Conservation (phyloP, 2,888 invertebrate genomes). For the Portevinia maculata region DNA sequence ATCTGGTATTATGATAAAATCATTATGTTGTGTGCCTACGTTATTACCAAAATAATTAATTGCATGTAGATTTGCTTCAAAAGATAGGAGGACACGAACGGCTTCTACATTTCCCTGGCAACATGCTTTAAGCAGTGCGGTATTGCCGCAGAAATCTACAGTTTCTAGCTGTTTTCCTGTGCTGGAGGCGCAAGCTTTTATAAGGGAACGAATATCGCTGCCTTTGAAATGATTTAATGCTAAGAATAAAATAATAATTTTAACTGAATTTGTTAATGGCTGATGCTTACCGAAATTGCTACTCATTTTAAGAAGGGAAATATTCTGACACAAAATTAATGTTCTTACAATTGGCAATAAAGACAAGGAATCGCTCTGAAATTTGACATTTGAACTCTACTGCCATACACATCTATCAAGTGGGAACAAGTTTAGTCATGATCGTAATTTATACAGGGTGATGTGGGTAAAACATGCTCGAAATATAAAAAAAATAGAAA, state of each 20-base stretch:
- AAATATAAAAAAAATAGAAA: no score
- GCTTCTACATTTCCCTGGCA: conserved; percentile 78
- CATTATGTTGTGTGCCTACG: neutral
- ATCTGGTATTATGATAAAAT: neutral
- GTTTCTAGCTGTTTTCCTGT: conserved; percentile 77
- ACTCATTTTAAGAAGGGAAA: conserved; percentile 6
- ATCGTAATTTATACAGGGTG: no score
- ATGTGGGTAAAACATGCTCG: no score
- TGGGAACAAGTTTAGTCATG: no score
- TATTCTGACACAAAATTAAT: no score
- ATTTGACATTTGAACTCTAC: no score
- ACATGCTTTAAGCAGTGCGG: conserved; percentile 80
- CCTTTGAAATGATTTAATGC: conserved; percentile 76
- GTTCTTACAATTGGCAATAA: no score
- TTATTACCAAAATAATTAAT: conserved; percentile 80
- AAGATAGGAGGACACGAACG: conserved; percentile 77
- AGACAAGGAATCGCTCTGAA: no score
- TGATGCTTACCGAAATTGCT: conserved; percentile 16
- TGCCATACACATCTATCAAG: no score
- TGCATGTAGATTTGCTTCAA: conserved; percentile 78
- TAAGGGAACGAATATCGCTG: conserved; percentile 77
- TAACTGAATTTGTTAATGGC: neutral
- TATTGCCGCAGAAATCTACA: conserved; percentile 80
- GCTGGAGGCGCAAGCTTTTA: conserved; percentile 76
- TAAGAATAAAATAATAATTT: conserved; percentile 48